phyloP scores from a whole-genome alignment of 2,888 invertebrate genomes.

The Apamea anceps region DNA sequence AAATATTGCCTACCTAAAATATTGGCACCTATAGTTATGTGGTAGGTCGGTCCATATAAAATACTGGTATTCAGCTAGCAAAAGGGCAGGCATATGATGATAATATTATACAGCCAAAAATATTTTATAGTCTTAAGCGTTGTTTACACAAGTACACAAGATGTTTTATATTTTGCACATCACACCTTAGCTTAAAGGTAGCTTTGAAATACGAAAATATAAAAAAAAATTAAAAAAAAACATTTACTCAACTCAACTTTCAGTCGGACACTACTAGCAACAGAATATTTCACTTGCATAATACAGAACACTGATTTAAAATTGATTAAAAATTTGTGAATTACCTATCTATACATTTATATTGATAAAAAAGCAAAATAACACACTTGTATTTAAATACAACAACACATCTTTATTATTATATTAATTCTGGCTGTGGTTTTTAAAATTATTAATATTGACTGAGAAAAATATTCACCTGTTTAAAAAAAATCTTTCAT shows the following conservation, averaged over 20 bases:
- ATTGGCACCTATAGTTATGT: background rate
- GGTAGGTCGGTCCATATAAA: background rate
- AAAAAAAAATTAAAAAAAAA: no score
- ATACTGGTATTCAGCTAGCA: background rate
- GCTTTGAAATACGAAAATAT: background rate
- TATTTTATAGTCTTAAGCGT: no score
- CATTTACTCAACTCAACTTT: background rate
- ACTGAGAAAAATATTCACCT: background rate
- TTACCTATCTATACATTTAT: slow-evolving; percentile 62
- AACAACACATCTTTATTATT: slow-evolving; percentile 44
- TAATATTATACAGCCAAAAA: no score
- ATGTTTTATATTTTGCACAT: background rate
- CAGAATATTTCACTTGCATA: slow-evolving; percentile 37
- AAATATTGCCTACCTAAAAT: no score
- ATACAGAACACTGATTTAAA: slow-evolving; percentile 57
- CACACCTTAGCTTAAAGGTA: background rate
- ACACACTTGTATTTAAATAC: slow-evolving; percentile 50
- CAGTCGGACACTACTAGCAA: slow-evolving; percentile 35
- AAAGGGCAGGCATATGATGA: no score
- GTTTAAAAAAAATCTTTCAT: background rate
- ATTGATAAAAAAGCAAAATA: slow-evolving; percentile 46
- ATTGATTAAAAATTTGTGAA: slow-evolving; percentile 48
- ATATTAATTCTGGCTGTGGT: slow-evolving; percentile 43
- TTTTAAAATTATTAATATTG: background rate
- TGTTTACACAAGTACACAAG: background rate